Evolutionary conservation across 64 coral and sea anemone species (phyloP).

Genomic region (Platygyra sinensis): DNA sequence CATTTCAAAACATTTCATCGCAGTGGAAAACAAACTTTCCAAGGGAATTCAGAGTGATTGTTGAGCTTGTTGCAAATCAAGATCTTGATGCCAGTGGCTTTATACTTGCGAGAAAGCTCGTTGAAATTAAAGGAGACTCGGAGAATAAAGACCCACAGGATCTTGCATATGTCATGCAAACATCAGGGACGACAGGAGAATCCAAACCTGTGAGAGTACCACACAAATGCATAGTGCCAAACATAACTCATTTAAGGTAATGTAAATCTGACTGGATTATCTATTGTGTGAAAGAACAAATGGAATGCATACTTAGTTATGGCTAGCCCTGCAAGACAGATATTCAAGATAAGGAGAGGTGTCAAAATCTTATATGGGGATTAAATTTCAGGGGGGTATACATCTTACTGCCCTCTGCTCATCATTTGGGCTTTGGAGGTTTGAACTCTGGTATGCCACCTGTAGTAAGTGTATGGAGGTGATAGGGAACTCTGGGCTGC

Average conservation of each 20-base stretch:
- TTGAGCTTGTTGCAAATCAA: slow-evolving; percentile 17
- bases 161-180: slow-evolving; percentile 93
- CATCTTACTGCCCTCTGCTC: no score
- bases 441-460: no score
- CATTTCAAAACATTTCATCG: slow-evolving; percentile 25
- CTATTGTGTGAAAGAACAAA: not conserved
- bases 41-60: not conserved
- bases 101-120: not conserved
- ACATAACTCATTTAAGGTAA: slow-evolving; percentile 74
- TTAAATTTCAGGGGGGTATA: no score
- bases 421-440: no score
- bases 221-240: slow-evolving; percentile 92
- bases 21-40: not conserved
- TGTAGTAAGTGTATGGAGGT: no score
- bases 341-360: no score
- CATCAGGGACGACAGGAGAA: slow-evolving; percentile 84
- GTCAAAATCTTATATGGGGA: no score
- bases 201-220: slow-evolving; percentile 85
- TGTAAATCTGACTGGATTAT: not conserved
- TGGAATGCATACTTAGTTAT: no score
- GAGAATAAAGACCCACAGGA: no score
- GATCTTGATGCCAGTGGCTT: slow-evolving; percentile 12
- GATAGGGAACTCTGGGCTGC: no score
- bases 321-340: no score
- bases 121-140: not conserved